Percentiles rank a stretch among this genome's conserved stretches.
phyloP scores from a whole-genome alignment of 23 tunicate genomes.

The Ascidia mentula region DNA sequence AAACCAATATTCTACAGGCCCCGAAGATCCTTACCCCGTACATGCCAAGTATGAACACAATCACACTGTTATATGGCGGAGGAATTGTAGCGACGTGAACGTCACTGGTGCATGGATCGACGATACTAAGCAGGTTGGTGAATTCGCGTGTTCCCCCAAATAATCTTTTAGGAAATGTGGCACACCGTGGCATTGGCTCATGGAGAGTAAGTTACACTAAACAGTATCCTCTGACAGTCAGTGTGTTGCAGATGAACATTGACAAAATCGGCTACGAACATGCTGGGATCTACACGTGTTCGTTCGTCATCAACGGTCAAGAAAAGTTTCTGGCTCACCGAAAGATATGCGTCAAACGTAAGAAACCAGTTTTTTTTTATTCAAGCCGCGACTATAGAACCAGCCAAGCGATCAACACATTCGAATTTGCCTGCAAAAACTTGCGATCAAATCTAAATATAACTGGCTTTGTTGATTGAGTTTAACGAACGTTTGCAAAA shows the following conservation, averaged over 20 bases:
- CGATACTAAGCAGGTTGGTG: neutral
- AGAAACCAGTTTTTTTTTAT: too few species aligned
- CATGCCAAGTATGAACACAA: neutral
- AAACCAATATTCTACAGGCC: neutral
- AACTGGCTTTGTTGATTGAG: too few species aligned
- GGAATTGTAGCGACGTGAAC: neutral
- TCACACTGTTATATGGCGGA: neutral
- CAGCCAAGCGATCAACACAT: too few species aligned
- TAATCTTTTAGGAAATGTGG: too few species aligned
- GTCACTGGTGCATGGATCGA: neutral
- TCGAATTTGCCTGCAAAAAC: too few species aligned
- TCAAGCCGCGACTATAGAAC: too few species aligned
- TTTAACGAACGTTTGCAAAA: too few species aligned
- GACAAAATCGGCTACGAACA: conserved; percentile 21
- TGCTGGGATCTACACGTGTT: conserved; percentile 65
- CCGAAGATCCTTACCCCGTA: neutral
- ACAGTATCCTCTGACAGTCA: too few species aligned
- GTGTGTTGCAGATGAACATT: conserved; percentile 21
- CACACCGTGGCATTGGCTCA: too few species aligned
- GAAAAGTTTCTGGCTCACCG: conserved; percentile 37
- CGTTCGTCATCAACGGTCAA: conserved; percentile 49
- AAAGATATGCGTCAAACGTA: conserved; percentile 49
- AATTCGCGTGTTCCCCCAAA: too few species aligned
- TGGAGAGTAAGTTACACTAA: too few species aligned
- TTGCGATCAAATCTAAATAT: too few species aligned